phyloP scores from a whole-genome alignment of 2,888 invertebrate genomes.

The Empis stercorea region DNA sequence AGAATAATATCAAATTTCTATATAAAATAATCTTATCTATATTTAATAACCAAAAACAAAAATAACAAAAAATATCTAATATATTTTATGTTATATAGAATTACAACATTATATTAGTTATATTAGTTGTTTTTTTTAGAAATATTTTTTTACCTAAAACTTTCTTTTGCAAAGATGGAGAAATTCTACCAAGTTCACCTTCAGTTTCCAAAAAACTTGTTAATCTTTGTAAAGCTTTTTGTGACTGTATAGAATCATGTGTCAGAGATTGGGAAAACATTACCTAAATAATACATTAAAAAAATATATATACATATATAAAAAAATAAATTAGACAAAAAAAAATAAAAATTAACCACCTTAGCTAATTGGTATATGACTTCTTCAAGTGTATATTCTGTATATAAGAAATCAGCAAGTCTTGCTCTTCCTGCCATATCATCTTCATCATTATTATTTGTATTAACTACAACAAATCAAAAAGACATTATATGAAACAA shows the following conservation, averaged over 20 bases:
- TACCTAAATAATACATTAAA: constrained; percentile 39
- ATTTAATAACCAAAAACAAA: too few species aligned
- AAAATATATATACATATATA: not conserved
- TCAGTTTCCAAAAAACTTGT: constrained; percentile 61
- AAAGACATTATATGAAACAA: too few species aligned
- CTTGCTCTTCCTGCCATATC: constrained; percentile 55
- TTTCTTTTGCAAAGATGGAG: constrained; percentile 61
- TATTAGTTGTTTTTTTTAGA: too few species aligned
- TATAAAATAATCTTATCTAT: too few species aligned
- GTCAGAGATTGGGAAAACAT: constrained; percentile 66
- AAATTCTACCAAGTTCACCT: constrained; percentile 59
- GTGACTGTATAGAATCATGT: constrained; percentile 54
- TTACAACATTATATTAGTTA: too few species aligned
- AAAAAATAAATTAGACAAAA: not conserved
- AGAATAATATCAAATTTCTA: too few species aligned
- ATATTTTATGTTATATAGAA: too few species aligned
- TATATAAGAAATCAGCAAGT: constrained; percentile 57
- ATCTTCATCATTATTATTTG: constrained; percentile 44
- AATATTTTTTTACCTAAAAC: constrained; percentile 48
- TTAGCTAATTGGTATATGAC: constrained; percentile 70
- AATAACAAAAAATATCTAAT: too few species aligned
- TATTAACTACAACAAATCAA: too few species aligned
- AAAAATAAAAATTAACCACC: constrained; percentile 32
- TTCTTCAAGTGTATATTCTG: constrained; percentile 64
- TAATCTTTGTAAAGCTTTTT: constrained; percentile 59